These are phyloP conservation scores for Parnassius glacialis DNA, from an alignment of 2,888 invertebrate species.

Conservation along the genomic window DNA sequence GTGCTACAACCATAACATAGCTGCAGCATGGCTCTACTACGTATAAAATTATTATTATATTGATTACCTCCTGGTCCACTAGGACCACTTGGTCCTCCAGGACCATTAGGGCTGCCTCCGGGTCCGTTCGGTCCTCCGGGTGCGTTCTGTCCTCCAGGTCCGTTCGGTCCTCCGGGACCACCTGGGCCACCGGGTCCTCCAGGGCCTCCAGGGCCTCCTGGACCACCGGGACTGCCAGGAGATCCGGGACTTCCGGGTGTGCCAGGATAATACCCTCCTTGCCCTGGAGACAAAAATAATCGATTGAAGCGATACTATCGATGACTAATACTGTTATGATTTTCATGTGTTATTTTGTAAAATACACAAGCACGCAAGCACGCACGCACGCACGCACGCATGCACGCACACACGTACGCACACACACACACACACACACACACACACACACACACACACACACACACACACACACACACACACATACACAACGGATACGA, in stretches of 20 bases:
- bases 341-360: too few relatives aligned
- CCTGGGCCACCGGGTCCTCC: background rate
- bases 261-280: conserved; percentile 31
- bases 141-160: conserved; percentile 44
- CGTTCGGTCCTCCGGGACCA: conserved; percentile 31
- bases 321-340: background rate
- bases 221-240: conserved; percentile 12
- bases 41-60: too few relatives aligned
- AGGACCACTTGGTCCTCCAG: conserved; percentile 37
- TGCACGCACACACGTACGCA: too few relatives aligned
- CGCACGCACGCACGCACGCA: too few relatives aligned
- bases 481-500: too few relatives aligned
- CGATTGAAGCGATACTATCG: too few relatives aligned
- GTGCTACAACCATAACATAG: too few relatives aligned
- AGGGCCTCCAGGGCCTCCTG: background rate
- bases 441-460: too few relatives aligned
- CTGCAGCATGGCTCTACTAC: too few relatives aligned
- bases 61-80: conserved; percentile 28
- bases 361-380: too few relatives aligned
- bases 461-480: too few relatives aligned
- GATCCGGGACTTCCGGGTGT: conserved; percentile 30
- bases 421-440: too few relatives aligned
- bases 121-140: conserved; percentile 39
- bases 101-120: conserved; percentile 31
- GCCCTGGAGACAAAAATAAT: background rate